Evolutionary conservation across 37 sponge, comb jelly and placozoan genomes (phyloP), one percentile per base, ranked within the genome.

Genomic region (Lycopodina hypogea): DNA sequence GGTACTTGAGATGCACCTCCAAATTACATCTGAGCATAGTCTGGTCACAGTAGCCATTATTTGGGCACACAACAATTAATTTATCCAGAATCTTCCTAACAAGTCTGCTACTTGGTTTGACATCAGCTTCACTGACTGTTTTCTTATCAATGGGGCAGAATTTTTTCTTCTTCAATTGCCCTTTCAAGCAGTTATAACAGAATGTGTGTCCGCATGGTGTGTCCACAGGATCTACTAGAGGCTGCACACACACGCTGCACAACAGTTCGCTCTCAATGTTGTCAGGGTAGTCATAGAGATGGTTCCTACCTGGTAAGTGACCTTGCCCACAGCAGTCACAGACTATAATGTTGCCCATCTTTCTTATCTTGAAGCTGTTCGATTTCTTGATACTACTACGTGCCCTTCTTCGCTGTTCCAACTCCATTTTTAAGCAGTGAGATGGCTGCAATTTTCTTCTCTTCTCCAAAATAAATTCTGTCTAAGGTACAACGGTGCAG

Each of bases 161-260:
- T 18, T 50, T 79, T 22, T 65, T 39, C 69, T 60, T 69, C 42
- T 64, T 56, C 42, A 84, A 2, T 55, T 87, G 87, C 45, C 82
- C 60, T 32, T 35, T 45, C 30, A 89, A 69, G 65, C 94, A 93
- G 56, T 42, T 69, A 33, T 66, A 58, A 37, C 94, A 93, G 85
- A 84, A 93, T 29, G 94, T 93, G 72, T 93, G 94, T 14, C 90
- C 57, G 50, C 94, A 93, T 1, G 90, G 90, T 28, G 94, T 87
- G 74, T 93, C 94, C 30, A 89, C 88, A 0, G 94, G 90, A 50
- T 93, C 90, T 1, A 90, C 85, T 6, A 93, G 85, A 15, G 94
- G 90, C 59, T 93, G 90, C 40, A 52, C 68, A 67, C 94, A 93
- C 6, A 93, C 56, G 18, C 78, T 55, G 35, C 94, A 93, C 71